Base-by-base conservation (phyloP, 2,888 invertebrate species). In the Drosophila paramelanica region DNA sequence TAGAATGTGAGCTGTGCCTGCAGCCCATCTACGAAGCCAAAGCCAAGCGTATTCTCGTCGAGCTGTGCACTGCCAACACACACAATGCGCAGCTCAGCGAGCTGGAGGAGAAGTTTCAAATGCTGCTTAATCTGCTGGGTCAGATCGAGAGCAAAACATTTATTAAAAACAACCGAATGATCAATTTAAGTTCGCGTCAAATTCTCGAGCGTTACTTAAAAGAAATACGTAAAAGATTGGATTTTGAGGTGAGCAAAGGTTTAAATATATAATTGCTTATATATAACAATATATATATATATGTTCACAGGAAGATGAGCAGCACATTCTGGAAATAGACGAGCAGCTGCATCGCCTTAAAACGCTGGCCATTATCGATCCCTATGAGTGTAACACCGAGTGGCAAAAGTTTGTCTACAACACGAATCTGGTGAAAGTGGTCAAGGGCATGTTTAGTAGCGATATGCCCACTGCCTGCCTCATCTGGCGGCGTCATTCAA, bases 331-430 rank as follows among this genome's bases (percentile, higher is more conserved):
- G 45, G 91, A 92, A 70, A 91, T 93, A 43, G 89, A 91, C 36
- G 93, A 93, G 60, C 91, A 91, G 60, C 65, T 91, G 46, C 81
- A 91, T 56, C 92, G 93, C 3, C 75, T 93, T 0, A 91, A 92
- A 73, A 93, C 93, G 0, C 77, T 93, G n/a, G 67, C 85, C 17
- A 89, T 93, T 10, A 91, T 91, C 31, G 93, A 93, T 89, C 93
- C 92, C 2, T 91, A 90, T 43, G 92, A 92, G 72, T 82, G 89
- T 23, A 91, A 92, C 73, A 61, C 81, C n/a, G 89, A 92, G 27
- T 93, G 93, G 92, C 91, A 91, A 65, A 91, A 91, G 69, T 93
- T 93, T 72, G 88, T 93, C 25, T 89, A 91, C 71, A 88, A 92
- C 67, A 73, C 90, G 7, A 92, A 92, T 78, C 77, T 93, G 39